Evolutionary conservation across 2,113 vertebrate species (phyloP).

Genomic region (Tinamus guttatus): DNA sequence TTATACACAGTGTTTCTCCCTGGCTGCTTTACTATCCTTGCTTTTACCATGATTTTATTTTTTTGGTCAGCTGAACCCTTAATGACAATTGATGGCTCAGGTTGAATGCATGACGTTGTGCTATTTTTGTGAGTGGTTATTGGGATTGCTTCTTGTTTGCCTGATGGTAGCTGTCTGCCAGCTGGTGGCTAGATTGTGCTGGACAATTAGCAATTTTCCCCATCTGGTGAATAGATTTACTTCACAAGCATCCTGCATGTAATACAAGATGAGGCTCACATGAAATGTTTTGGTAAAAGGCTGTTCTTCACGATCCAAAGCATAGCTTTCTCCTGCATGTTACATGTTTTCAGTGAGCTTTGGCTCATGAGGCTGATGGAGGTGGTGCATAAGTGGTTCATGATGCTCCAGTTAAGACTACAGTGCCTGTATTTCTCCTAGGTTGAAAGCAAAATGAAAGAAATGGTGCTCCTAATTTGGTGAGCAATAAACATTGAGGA

Average conservation of each 20-base stretch:
- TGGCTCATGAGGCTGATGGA: background rate
- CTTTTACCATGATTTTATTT: background rate
- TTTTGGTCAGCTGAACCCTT: background rate
- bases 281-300: background rate
- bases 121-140: slow-evolving; percentile 20
- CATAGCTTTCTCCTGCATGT: background rate
- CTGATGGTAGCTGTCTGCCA: background rate
- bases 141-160: background rate
- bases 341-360: background rate
- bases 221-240: slow-evolving; percentile 31
- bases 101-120: background rate
- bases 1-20: background rate
- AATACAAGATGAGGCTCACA: background rate
- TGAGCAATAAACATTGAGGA: background rate
- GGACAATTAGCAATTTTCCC: slow-evolving; percentile 47
- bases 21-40: slow-evolving; percentile 25
- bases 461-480: background rate
- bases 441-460: background rate
- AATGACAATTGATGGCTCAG: background rate
- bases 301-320: background rate
- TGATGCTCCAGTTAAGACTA: background rate
- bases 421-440: background rate
- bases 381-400: background rate
- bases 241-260: background rate
- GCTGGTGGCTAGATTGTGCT: slow-evolving; percentile 48